These are phyloP conservation scores for Anneissia japonica DNA, from an alignment of 35 echinoderm and acorn worm genomes.

Conservation along the genomic window DNA sequence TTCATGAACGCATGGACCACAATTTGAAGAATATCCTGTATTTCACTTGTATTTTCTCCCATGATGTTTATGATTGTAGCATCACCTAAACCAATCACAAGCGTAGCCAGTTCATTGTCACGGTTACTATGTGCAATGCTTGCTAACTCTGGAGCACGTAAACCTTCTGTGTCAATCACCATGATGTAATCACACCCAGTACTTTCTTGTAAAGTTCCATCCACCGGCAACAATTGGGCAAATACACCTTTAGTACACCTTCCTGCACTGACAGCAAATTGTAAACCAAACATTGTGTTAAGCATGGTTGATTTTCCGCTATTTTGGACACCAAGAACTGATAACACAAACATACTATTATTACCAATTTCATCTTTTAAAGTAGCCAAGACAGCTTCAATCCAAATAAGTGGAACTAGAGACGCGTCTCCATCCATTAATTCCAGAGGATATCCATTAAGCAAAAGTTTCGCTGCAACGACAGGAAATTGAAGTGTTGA, in stretches of 20 bases:
- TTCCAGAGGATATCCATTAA: conserved; percentile 12
- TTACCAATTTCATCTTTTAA: neutral
- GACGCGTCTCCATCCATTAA: conserved; percentile 25
- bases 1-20: conserved; percentile 28
- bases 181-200: too few species aligned
- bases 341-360: neutral
- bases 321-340: conserved; percentile 31
- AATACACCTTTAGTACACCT: conserved; percentile 22
- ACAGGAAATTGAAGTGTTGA: neutral
- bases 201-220: too few species aligned
- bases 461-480: neutral
- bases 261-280: conserved; percentile 23
- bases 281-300: too few species aligned
- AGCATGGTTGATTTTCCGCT: neutral
- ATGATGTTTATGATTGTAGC: conserved; percentile 5
- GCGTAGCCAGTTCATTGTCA: conserved; percentile 37
- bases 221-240: too few species aligned
- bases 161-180: conserved; percentile 28
- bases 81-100: conserved; percentile 30
- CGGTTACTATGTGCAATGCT: neutral
- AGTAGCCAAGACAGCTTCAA: conserved; percentile 7
- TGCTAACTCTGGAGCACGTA: neutral
- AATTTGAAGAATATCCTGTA: conserved; percentile 18
- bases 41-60: neutral
- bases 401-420: conserved; percentile 9